Percentiles rank a stretch among this genome's conserved stretches.
phyloP scores from a whole-genome alignment of 2,113 vertebrate genomes.

The Synodontis membranacea region DNA sequence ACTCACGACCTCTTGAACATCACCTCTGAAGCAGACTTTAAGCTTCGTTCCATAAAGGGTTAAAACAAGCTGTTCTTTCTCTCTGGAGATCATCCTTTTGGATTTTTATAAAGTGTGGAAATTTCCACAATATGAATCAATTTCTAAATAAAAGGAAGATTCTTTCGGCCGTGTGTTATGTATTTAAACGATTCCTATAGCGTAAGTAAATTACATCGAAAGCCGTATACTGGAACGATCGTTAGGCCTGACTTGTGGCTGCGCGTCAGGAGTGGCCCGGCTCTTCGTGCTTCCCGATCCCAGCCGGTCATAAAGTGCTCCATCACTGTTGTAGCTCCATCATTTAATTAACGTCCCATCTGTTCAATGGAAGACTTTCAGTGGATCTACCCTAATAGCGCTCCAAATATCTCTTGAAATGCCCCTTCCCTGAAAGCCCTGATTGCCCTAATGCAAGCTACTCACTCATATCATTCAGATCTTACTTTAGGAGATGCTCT shows the following conservation, averaged over 20 bases:
- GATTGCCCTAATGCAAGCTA: background rate
- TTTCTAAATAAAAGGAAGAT: background rate
- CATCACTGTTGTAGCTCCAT: background rate
- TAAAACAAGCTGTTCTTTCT: background rate
- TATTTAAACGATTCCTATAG: background rate
- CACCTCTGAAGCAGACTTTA: background rate
- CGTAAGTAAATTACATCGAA: background rate
- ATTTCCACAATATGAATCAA: background rate
- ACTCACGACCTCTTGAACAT: too few relatives aligned
- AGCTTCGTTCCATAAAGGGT: too few relatives aligned
- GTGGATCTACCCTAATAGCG: constrained; percentile 30
- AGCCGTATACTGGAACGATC: background rate
- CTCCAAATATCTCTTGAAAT: constrained; percentile 18
- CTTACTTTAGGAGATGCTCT: background rate
- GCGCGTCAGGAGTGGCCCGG: background rate
- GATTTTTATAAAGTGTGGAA: background rate
- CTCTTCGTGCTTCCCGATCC: background rate
- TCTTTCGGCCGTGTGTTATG: background rate
- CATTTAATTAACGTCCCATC: constrained; percentile 30
- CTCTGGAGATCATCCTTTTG: background rate
- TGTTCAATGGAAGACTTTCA: constrained; percentile 36
- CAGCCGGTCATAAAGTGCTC: background rate
- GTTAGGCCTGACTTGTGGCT: background rate
- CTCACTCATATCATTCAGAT: background rate
- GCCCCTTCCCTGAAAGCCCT: constrained; percentile 16